Percentiles rank a stretch among this genome's conserved stretches.
phyloP scores from a whole-genome alignment of 2,888 invertebrate genomes.

The Tetragnatha montana region DNA sequence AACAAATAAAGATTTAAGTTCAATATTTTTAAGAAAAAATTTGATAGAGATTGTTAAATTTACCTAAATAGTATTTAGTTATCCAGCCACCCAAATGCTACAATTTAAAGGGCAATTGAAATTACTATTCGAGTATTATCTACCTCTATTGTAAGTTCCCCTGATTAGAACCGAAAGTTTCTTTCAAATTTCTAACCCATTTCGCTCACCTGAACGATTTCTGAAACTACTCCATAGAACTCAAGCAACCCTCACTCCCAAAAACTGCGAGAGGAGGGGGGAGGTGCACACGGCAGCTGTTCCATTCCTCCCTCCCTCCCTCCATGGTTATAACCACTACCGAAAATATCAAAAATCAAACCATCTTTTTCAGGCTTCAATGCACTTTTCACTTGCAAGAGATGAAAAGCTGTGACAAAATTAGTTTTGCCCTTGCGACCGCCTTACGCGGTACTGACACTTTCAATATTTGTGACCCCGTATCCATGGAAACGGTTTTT shows the following conservation, averaged over 20 bases:
- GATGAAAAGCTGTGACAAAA: slow-evolving; percentile 64
- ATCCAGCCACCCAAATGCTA: too few relatives aligned
- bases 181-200: too few relatives aligned
- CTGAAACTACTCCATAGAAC: neutral
- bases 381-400: slow-evolving; percentile 61
- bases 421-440: slow-evolving; percentile 58
- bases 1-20: too few relatives aligned
- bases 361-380: slow-evolving; percentile 45
- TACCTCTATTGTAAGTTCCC: too few relatives aligned
- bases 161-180: too few relatives aligned
- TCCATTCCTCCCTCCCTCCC: neutral
- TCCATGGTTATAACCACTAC: neutral
- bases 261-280: neutral
- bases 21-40: too few relatives aligned
- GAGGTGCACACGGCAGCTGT: neutral
- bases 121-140: too few relatives aligned
- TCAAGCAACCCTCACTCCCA: neutral
- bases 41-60: too few relatives aligned
- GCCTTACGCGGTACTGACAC: slow-evolving; percentile 49
- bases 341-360: slow-evolving; percentile 49
- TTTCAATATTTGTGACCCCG: slow-evolving; percentile 64
- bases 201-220: neutral
- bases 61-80: too few relatives aligned
- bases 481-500: slow-evolving; percentile 55
- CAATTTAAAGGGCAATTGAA: too few relatives aligned